phyloP scores from a whole-genome alignment of 2,113 vertebrate species.

The Hypanus sabinus region DNA sequence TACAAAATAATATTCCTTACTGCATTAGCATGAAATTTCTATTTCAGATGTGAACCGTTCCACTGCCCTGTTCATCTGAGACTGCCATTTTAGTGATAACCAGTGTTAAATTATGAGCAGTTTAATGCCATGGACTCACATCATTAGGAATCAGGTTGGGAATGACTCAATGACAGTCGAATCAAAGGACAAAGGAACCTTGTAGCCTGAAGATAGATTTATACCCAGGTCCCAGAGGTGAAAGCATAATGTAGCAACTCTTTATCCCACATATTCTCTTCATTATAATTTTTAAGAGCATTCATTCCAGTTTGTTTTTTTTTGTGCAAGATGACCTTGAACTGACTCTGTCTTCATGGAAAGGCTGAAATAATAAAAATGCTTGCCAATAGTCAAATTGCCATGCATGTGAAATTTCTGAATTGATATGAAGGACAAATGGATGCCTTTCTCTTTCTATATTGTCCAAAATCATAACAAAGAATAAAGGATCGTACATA shows the following conservation, averaged over 20 bases:
- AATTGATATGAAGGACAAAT: not conserved
- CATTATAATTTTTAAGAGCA: constrained; percentile 14
- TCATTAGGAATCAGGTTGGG: not conserved
- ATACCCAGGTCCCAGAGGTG: constrained; percentile 15
- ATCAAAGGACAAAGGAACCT: not conserved
- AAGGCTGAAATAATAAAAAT: not conserved
- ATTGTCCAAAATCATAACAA: not conserved
- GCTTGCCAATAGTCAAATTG: not conserved
- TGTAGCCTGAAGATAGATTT: not conserved
- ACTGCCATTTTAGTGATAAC: constrained; percentile 18
- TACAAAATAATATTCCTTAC: not conserved
- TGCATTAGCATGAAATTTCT: not conserved
- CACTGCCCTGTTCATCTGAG: not conserved
- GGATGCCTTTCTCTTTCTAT: not conserved
- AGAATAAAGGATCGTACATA: too few species aligned
- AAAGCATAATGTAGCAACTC: not conserved
- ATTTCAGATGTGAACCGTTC: not conserved
- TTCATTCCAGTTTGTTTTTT: not conserved
- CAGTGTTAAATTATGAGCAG: not conserved
- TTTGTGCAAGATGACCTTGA: not conserved
- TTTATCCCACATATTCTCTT: not conserved
- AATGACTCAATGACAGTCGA: constrained; percentile 10
- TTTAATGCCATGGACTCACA: not conserved
- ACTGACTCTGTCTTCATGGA: not conserved
- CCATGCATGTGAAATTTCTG: not conserved